Conservation (phyloP, 2,797 vertebrate species). For the Aphelocoma californica region DNA sequence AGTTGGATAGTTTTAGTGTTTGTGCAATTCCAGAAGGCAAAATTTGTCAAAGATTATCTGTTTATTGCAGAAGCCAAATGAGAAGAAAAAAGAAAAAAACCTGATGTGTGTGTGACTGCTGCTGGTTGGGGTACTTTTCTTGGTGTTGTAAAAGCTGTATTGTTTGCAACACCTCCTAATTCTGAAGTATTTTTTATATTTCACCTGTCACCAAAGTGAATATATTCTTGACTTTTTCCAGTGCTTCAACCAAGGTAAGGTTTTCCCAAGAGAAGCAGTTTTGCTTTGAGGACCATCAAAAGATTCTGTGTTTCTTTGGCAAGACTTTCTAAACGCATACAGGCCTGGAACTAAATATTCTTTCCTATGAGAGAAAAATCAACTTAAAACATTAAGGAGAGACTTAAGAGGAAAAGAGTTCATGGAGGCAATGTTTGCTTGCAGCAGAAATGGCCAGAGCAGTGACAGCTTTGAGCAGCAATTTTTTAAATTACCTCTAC, state of each 20-base stretch:
- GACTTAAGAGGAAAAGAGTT: not conserved
- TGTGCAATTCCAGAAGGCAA: not conserved
- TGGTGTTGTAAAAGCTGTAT: not conserved
- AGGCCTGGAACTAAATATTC: not conserved
- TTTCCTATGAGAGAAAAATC: not conserved
- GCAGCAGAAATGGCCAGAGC: not conserved
- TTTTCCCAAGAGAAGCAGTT: not conserved
- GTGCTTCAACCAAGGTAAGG: not conserved
- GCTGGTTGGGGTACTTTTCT: not conserved
- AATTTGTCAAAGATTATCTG: not conserved
- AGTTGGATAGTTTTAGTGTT: not conserved
- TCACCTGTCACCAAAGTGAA: not conserved
- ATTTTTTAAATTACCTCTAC: not conserved
- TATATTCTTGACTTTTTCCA: not conserved
- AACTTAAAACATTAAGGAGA: not conserved
- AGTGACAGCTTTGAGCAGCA: not conserved
- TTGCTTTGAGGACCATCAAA: not conserved
- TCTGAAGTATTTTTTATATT: constrained; percentile 19
- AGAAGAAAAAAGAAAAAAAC: not conserved
- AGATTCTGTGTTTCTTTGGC: not conserved
- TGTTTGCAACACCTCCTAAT: not conserved
- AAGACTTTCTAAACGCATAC: not conserved
- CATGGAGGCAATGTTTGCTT: not conserved
- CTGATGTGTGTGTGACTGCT: not conserved
- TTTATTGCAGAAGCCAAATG: not conserved